Conservation (phyloP, 1,140 invertebrate species). For the Uloborus diversus region DNA sequence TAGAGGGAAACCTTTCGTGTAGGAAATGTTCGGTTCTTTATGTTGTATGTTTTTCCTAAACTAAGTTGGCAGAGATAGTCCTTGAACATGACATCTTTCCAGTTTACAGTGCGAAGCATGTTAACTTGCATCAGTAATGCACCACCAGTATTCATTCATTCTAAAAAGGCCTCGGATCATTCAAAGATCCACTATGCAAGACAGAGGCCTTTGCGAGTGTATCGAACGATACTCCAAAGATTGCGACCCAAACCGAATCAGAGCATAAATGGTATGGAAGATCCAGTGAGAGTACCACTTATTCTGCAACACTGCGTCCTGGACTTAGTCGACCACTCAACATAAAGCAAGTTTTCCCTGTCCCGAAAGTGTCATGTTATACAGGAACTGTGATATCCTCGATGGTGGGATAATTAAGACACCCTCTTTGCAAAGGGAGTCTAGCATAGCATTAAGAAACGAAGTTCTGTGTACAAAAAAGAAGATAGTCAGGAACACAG, state of each 20-base stretch:
- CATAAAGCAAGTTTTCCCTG: slow-evolving; percentile 51
- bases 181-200: neutral
- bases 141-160: neutral
- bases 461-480: slow-evolving; percentile 54
- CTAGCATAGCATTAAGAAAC: slow-evolving; percentile 44
- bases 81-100: slow-evolving; percentile 53
- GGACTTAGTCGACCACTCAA: slow-evolving; percentile 47
- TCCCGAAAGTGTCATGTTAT: slow-evolving; percentile 57
- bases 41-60: slow-evolving; percentile 24
- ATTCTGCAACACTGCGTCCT: slow-evolving; percentile 44
- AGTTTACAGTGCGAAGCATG: slow-evolving; percentile 32
- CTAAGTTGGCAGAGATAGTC: slow-evolving; percentile 51
- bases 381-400: slow-evolving; percentile 55
- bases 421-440: slow-evolving; percentile 50
- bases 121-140: neutral
- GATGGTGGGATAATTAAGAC: slow-evolving; percentile 40
- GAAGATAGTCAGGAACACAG: slow-evolving; percentile 50
- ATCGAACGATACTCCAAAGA: slow-evolving; percentile 1
- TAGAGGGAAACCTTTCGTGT: slow-evolving; percentile 33
- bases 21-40: neutral
- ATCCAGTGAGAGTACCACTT: slow-evolving; percentile 21
- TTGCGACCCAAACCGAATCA: slow-evolving; percentile 34
- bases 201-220: neutral
- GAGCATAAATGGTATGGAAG: slow-evolving; percentile 3
- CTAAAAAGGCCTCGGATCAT: neutral